Evolutionary conservation across 2,113 vertebrate genomes (phyloP), one percentile per base, ranked within the genome.

Genomic region (Chaenogobius annularis): DNA sequence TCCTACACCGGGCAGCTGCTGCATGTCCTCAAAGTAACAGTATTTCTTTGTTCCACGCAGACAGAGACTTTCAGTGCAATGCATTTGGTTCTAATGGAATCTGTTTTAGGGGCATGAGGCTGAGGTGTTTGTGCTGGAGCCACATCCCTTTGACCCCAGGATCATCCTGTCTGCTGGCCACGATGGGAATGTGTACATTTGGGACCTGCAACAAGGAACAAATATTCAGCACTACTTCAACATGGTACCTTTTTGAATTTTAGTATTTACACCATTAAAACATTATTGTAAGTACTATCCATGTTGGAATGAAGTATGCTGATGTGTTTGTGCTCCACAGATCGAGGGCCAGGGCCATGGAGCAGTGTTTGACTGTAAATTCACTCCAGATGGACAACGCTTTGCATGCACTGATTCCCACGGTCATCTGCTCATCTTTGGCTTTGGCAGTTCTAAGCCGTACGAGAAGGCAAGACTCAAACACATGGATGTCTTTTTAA

Each of bases 361-460:
- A 71, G 97, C 98, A 26, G 97, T 99, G 54, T 98, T 98, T 83
- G 98, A 99, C 85, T 98, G 98, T 86, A 99, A 99, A 83, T 98
- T 99, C 86, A 98, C 98, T 35, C 94, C 95, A 10, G 96, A 99
- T 65, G 98, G 98, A 56, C 96, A 98, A 48, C 96, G 96, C 75
- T 97, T 99, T 58, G 96, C 97, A 54, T 96, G 96, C 84, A 99
- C 97, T 44, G 98, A 99, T 88, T 99, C 98, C 56, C 97, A 99
- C 14, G 98, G 98, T 31, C 97, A 99, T 83, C 93, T 99, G 68
- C 79, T 99, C 77, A 94, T 99, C 85, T 98, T 98, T 92, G 98
- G 97, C 12, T 99, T 98, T 69, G 98, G 97, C 70, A 96, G 95
- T 77, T 97, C 94, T 78, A 96, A 93, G 75, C 89, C 95, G 1